These are phyloP conservation scores for Pammene aurita DNA, from an alignment of 2,888 invertebrate genomes.

Conservation along the genomic window DNA sequence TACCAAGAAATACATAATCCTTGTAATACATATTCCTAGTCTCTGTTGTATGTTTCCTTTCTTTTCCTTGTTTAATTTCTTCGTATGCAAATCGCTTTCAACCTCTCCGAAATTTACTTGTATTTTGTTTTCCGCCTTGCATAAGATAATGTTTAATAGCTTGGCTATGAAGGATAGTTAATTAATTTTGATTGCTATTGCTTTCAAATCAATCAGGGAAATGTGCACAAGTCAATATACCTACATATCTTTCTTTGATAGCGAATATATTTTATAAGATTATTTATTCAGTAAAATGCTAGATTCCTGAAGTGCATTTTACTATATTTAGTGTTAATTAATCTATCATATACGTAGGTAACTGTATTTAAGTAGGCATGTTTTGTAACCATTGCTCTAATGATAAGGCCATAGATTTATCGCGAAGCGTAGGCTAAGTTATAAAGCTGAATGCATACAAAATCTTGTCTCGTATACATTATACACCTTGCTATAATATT, in stretches of 20 bases:
- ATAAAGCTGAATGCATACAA: slow-evolving; percentile 9
- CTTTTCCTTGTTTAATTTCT: no score
- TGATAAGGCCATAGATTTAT: slow-evolving; percentile 11
- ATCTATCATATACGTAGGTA: slow-evolving; percentile 4
- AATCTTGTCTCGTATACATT: neutral
- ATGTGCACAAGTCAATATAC: slow-evolving; percentile 41
- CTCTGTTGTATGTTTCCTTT: no score
- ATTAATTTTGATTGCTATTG: neutral
- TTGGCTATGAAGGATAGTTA: neutral
- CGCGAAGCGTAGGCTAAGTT: slow-evolving; percentile 13
- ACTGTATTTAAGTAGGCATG: slow-evolving; percentile 12
- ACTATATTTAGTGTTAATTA: slow-evolving; percentile 6
- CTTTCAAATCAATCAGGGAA: neutral
- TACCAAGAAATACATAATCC: no score
- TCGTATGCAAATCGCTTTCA: no score
- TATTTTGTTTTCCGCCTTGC: neutral
- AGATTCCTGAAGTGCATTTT: slow-evolving; percentile 51
- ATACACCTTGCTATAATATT: slow-evolving; percentile 10
- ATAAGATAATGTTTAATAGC: neutral
- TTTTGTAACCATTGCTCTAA: slow-evolving; percentile 20
- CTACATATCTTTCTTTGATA: slow-evolving; percentile 36
- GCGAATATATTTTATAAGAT: slow-evolving; percentile 29
- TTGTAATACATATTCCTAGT: no score
- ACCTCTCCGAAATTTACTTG: neutral
- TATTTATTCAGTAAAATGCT: slow-evolving; percentile 40